These are phyloP conservation scores for Sapajus apella DNA, from an alignment of 2,113 vertebrate species.

Conservation along the genomic window DNA sequence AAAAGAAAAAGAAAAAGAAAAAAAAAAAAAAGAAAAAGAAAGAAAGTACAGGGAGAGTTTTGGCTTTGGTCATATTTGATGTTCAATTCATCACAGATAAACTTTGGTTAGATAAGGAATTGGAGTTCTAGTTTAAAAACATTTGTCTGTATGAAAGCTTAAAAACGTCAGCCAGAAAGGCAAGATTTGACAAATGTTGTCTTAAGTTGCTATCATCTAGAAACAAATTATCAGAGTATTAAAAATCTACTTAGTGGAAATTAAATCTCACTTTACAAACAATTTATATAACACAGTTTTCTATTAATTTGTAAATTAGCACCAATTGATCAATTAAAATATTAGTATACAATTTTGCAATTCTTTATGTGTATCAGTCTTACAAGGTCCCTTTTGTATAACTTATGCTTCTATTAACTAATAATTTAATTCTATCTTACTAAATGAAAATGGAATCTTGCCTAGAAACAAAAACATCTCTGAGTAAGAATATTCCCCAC, in stretches of 20 bases:
- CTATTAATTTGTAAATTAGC: slow-evolving; percentile 7
- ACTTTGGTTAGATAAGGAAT: background rate
- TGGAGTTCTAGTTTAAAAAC: slow-evolving; percentile 36
- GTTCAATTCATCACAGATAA: background rate
- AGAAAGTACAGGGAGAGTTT: background rate
- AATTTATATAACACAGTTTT: slow-evolving; percentile 18
- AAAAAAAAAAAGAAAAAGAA: too few species aligned
- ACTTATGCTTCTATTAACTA: background rate
- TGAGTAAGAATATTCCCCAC: background rate
- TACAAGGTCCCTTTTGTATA: background rate
- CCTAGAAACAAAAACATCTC: background rate
- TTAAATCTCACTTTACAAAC: background rate
- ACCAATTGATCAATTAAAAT: background rate
- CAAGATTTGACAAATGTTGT: background rate
- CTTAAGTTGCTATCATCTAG: background rate
- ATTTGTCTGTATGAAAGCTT: background rate
- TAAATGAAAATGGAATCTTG: slow-evolving; percentile 38
- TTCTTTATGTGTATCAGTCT: background rate
- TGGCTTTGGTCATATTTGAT: background rate
- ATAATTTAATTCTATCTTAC: slow-evolving; percentile 32
- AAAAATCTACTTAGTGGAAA: background rate
- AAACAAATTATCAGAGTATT: background rate
- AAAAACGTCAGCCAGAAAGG: background rate
- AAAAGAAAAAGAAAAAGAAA: too few species aligned
- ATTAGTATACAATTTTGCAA: background rate